Base-by-base conservation (phyloP, 2,113 vertebrate genomes). In the Tetraodon nigroviridis region DNA sequence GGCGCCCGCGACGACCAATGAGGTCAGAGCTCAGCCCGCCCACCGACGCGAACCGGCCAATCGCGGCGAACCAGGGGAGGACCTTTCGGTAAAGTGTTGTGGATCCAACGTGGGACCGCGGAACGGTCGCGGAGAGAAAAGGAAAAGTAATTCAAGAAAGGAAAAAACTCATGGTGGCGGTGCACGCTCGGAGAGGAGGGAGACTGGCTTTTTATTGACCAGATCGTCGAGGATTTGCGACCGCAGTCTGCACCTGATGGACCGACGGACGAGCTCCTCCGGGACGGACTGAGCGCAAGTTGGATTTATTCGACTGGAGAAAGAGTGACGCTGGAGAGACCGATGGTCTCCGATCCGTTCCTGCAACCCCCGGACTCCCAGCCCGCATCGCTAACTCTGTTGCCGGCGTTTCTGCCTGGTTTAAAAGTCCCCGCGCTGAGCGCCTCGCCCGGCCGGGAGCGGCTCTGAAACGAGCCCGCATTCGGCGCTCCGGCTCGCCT, bases 101-200 rank as follows among this genome's bases (percentile, higher is more conserved):
- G 90, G 80, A 32, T 88, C 92, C 92, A 94, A 93, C 93, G 92
- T 94, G 94, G 92, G 92, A 92, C 80, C 80, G 69, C 54, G 68
- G 85, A 66, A 50, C 78, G 76, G 78, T 80, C 64, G 40, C 49
- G n/a, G 29, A 61, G 64, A 76, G 82, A 78, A 82, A 86, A 82
- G 79, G 65, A 84, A 82, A 90, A 89, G 84, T 86, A 76, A 81
- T 24, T 73, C 55, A 61, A 63, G 73, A 79, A 59, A 80, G 78
- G 84, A 69, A 74, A 86, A 84, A 83, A 83, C 75, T 86, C 73
- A 70, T 67, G 71, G 76, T 80, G 68, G 80, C 61, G 73, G 42
- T 64, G 69, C 41, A 65, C 68, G 53, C 47, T 71, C 60, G 55
- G 70, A 84, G 85, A 74, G 69, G 73, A 76, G 82, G 59, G 62